These are phyloP conservation scores for Semnornis frantzii DNA, from an alignment of 2,113 vertebrate genomes.

Conservation along the genomic window DNA sequence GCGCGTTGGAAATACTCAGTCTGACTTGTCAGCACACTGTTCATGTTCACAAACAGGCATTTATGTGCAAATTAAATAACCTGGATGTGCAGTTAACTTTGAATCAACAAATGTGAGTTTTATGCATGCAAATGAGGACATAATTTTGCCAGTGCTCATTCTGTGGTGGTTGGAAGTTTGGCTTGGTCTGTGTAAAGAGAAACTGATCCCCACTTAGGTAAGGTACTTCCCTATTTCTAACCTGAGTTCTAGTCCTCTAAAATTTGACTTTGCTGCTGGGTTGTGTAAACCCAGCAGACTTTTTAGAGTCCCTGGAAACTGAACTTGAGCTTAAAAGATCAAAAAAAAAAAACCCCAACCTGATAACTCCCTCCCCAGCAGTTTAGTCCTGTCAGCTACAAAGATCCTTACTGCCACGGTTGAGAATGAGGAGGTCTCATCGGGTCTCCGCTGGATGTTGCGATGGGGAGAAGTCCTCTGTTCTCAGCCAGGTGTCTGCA, in stretches of 20 bases:
- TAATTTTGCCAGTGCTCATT: slow-evolving; percentile 38
- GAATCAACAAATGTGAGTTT: slow-evolving; percentile 25
- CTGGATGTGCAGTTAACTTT: slow-evolving; percentile 44
- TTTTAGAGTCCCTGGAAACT: slow-evolving; percentile 7
- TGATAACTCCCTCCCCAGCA: slow-evolving; percentile 3
- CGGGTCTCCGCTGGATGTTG: neutral
- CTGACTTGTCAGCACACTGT: neutral
- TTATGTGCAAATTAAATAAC: neutral
- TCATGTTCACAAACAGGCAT: neutral
- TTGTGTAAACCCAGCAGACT: neutral
- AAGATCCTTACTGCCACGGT: neutral
- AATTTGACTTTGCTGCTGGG: neutral
- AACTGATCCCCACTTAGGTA: slow-evolving; percentile 1
- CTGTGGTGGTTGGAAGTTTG: slow-evolving; percentile 56
- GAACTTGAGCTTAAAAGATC: slow-evolving; percentile 29
- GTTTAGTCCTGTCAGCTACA: neutral
- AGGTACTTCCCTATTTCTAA: slow-evolving; percentile 31
- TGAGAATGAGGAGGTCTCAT: neutral
- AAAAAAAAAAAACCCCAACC: neutral
- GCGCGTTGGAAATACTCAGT: neutral
- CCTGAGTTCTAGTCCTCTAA: slow-evolving; percentile 4
- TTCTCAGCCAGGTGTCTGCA: neutral
- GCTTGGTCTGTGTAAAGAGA: slow-evolving; percentile 40
- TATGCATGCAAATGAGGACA: slow-evolving; percentile 43
- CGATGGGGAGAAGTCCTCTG: neutral